Conservation (phyloP, 2,113 vertebrate species). For the Oenanthe melanoleuca region DNA sequence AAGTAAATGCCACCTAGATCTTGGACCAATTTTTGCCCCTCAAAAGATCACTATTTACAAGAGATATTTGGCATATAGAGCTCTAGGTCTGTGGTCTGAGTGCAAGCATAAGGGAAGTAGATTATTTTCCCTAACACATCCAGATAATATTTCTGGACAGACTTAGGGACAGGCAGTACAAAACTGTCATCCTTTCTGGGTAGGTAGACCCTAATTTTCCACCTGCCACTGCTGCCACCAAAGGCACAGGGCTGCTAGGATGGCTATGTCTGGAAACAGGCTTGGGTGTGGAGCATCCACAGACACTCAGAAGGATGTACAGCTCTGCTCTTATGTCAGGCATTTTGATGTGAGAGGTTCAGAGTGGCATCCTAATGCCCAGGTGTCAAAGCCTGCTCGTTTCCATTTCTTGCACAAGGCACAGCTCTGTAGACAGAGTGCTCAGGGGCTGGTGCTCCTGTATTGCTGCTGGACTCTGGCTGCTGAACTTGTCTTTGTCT, state of each 20-base stretch:
- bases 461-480: background rate
- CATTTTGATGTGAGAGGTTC: background rate
- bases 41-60: background rate
- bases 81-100: background rate
- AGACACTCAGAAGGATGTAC: background rate
- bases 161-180: background rate
- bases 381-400: background rate
- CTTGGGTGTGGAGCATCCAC: background rate
- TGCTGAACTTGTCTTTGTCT: background rate
- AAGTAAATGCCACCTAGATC: background rate
- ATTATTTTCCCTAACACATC: background rate
- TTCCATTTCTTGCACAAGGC: background rate
- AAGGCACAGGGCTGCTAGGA: background rate
- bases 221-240: background rate
- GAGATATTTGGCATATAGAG: background rate
- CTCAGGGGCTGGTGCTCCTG: background rate
- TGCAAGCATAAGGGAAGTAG: background rate
- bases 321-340: background rate
- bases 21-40: background rate
- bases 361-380: background rate
- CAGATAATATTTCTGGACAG: background rate
- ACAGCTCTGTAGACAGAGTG: rapidly evolving
- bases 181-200: background rate
- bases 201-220: background rate
- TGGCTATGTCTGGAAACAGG: background rate